Base-by-base conservation (phyloP, 30 jellyfish, hydroid and myxozoan species). In the Aurelia sp. region DNA sequence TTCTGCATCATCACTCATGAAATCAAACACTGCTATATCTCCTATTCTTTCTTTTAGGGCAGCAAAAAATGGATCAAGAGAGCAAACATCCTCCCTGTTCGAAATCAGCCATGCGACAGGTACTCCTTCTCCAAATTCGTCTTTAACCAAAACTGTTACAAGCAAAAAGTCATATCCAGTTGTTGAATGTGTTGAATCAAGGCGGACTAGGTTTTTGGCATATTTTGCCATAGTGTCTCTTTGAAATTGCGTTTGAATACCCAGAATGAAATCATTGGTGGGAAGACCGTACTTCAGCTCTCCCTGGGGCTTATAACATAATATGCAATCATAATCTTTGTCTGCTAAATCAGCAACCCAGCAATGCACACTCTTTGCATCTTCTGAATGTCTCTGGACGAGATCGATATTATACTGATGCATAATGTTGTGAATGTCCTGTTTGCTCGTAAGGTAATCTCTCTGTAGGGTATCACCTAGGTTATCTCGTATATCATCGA, bases 101-200 rank as follows among this genome's bases (percentile, higher is more conserved):
- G 88, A 17, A 22, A 84, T 84, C 24, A 70, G 81, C 93, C 93
- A 84, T 13, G 93, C 93, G 55, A 71, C 93, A 31, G 88, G 82
- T 27, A 84, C 76, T 17, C 93, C 93, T 41, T 84, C 93, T 18
- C 93, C 79, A 72, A 84, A 84, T 8, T 73, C 93, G 70, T 84
- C 88, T 51, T 84, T 84, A 7, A 71, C 58, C 88, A 84, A 2
- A 55, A 84, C 86, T 12, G 93, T 84, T 19, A 84, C 81, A 6
- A 82, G 69, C n/a, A 82, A 40, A 67, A 82, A 69, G 52, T 80
- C 74, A 57, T 76, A 76, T 31, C 84, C 84, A 19, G 84, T 67
- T 30, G 91, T 80, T 13, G 72, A 63, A 1, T 80, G 82, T 21
- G 91, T 80, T 18, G 91, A 80, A 41, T 80, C 91, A 12, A 80